These are phyloP conservation scores for Kuschelorhynchus macadamiae DNA, from an alignment of 2,888 invertebrate species.

Conservation along the genomic window DNA sequence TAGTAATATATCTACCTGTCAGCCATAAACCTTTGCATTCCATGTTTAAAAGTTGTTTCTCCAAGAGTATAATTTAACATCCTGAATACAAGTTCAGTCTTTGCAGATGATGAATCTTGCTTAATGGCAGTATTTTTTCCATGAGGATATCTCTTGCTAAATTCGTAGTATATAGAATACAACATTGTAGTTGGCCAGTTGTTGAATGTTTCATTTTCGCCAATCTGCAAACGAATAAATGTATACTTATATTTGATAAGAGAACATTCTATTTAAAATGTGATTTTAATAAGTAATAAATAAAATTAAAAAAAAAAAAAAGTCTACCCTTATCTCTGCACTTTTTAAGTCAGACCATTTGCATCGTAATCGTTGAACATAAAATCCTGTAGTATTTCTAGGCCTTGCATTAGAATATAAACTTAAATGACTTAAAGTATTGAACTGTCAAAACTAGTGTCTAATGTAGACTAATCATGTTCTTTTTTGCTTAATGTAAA, in stretches of 20 bases:
- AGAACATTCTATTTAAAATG: no score
- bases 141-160: constrained; percentile 84
- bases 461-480: no score
- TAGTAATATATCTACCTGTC: constrained; percentile 68
- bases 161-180: constrained; percentile 85
- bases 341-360: no score
- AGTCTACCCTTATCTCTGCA: no score
- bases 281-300: no score
- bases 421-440: no score
- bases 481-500: no score
- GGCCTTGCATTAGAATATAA: no score
- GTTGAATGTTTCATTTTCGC: constrained; percentile 81
- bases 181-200: constrained; percentile 86
- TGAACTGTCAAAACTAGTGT: no score
- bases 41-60: constrained; percentile 80
- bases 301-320: no score
- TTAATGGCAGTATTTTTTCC: constrained; percentile 83
- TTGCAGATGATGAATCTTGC: constrained; percentile 81
- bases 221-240: constrained; percentile 70
- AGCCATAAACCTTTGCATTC: constrained; percentile 78
- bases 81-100: constrained; percentile 85
- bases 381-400: no score
- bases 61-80: constrained; percentile 93
- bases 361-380: no score
- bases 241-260: background rate